phyloP scores from a whole-genome alignment of 2,113 vertebrate species.

The Platycercus adscitus region DNA sequence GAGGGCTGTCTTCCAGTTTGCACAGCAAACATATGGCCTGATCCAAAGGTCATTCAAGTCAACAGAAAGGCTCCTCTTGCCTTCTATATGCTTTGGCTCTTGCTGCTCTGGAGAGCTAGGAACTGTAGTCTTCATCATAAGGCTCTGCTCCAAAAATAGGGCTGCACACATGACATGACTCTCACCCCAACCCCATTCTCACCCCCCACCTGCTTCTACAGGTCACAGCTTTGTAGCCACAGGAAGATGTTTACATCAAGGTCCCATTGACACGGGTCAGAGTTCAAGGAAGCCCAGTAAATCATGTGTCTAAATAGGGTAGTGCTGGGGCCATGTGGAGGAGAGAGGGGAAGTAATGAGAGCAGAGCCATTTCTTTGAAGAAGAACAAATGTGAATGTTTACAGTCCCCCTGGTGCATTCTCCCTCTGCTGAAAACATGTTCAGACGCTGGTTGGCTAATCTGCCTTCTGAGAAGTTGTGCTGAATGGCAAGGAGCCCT shows the following conservation, averaged over 20 bases:
- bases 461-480: constrained; percentile 19
- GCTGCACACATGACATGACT: neutral
- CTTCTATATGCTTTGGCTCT: neutral
- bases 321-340: neutral
- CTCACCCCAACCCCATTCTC: neutral
- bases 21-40: neutral
- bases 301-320: constrained; percentile 54
- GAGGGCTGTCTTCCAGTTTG: neutral
- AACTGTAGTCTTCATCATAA: neutral
- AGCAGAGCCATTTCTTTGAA: constrained; percentile 53
- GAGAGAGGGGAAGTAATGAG: constrained; percentile 30
- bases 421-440: constrained; percentile 20
- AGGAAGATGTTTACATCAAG: constrained; percentile 44
- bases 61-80: neutral
- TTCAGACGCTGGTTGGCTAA: constrained; percentile 17
- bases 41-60: neutral
- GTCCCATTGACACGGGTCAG: constrained; percentile 40
- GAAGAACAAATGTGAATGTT: constrained; percentile 59
- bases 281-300: constrained; percentile 70
- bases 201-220: constrained; percentile 52
- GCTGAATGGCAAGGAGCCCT: constrained; percentile 10
- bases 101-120: neutral
- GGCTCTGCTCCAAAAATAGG: neutral
- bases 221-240: constrained; percentile 36
- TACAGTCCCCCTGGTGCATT: constrained; percentile 19